Evolutionary conservation across 64 coral and sea anemone species (phyloP), one percentile per base, ranked within the genome.

Genomic region (Dendronephthya gigantea): DNA sequence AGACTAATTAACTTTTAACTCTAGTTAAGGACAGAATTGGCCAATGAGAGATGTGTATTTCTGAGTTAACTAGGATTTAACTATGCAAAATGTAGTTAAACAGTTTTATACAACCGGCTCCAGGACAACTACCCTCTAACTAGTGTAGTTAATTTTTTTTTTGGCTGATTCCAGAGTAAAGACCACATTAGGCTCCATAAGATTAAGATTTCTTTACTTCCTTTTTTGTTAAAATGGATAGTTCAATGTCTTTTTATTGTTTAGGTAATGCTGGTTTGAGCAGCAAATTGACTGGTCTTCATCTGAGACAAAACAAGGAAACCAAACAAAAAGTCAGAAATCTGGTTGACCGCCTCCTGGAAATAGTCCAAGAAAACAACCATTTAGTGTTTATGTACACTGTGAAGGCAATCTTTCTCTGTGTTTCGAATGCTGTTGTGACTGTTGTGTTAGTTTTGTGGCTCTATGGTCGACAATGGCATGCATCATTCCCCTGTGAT

Each of bases 401-500:
- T 35, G 12, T 79, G 15, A 79, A 79, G 13, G 72, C 36, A 36
- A 39, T 79, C 14, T 39, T 79, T 35, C 36, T 79, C 15, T 34
- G 19, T 35, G 72, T 79, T 34, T 9, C 72, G 1, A 79, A 39
- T 79, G 72, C 72, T 1, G 29, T 79, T 79, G 72, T 79, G 5
- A 33, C 37, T 0, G 72, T 79, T 34, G 72, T 79, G 72, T 79
- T 79, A 9, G 15, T 1, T 79, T 17, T 30, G 13, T 79, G 72
- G 72, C 16, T 79, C 30, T 34, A 34, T 79, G 36, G 72, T 79
- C 72, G 72, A 34, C 72, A 79, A 0, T 79, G 72, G 72, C 72
- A 79, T 35, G 72, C 72, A 34, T 79, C 72, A 33, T 79, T 79
- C 29, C 72, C 72, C 8, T 79, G 72, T 34, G 72, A 79, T 79